Base-by-base conservation (phyloP, 2,888 invertebrate genomes). In the Drosophila ezoana region DNA sequence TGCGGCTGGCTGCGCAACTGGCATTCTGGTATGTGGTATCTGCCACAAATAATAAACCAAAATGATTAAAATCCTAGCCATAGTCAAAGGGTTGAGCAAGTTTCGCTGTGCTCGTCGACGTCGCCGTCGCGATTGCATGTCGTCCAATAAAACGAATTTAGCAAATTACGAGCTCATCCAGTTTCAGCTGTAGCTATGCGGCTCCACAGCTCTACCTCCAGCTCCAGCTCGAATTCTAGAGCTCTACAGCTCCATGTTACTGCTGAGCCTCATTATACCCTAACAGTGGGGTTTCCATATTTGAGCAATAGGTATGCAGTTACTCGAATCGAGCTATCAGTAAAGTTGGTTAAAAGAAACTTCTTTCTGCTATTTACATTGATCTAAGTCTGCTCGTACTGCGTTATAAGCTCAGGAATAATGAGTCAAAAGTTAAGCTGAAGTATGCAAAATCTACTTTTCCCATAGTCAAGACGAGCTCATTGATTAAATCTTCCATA, bases 101-200 rank as follows among this genome's bases (percentile, higher is more conserved):
- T 62, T 40, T 61, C 61, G 16, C 18, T 28, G 28, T 28, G 23
- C 16, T 33, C 45, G 16, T 20, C n/a, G 18, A 65, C 57, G 62
- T 20, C n/a, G 18, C 67, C 57, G 62, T 57, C 74, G 66, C 66
- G 74, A 72, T 82, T 86, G 87, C 89, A 88, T 87, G 89, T 83
- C 71, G 81, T 76, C 87, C 81, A 88, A 88, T 88, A 90, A 88
- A 88, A 87, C 71, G 81, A 81, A 88, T 81, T 83, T 74, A 81
- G 88, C 76, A 89, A 89, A 88, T 89, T 90, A 88, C 88, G 79
- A 88, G 89, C 72, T 76, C 76, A 83, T 79, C 79, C 77, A 70
- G 57, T 53, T 53, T 28, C 47, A 57, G 49, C 40, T 35, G 14
- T 4, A 3, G n/a, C 23, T 32, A 13, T 28, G n/a, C 37, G 33